Conservation (phyloP, 2,113 vertebrate species). For the Festucalex cinctus region DNA sequence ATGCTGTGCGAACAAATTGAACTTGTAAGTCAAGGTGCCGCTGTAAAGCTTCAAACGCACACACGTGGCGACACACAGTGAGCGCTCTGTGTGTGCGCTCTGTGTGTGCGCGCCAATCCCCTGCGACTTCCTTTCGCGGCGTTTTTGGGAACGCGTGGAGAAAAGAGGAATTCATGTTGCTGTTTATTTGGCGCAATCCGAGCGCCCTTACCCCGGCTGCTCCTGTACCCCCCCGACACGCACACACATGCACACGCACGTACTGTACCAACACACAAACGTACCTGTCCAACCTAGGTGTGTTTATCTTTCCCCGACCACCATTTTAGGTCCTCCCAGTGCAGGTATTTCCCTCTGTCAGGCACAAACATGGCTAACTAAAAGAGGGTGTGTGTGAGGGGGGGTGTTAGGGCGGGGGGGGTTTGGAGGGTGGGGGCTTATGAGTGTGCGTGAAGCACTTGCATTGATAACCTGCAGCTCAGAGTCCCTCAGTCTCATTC, state of each 20-base stretch:
- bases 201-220: constrained; percentile 61
- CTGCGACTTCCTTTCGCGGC: constrained; percentile 68
- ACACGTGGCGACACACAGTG: constrained; percentile 54
- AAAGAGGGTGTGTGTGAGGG: constrained; percentile 2
- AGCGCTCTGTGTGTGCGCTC: constrained; percentile 65
- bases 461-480: constrained; percentile 74
- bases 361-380: constrained; percentile 44
- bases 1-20: neutral
- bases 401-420: no score
- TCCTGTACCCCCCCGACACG: constrained; percentile 64
- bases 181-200: constrained; percentile 76
- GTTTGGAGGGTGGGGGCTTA: no score
- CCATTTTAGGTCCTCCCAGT: constrained; percentile 64
- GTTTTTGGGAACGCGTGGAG: constrained; percentile 70
- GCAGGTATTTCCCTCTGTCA: constrained; percentile 70
- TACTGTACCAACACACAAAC: constrained; percentile 30
- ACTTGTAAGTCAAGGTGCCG: neutral
- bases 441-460: constrained; percentile 62
- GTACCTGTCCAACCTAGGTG: constrained; percentile 65
- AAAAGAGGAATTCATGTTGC: constrained; percentile 77
- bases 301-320: constrained; percentile 75
- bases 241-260: constrained; percentile 40
- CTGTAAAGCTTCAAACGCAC: constrained; percentile 9
- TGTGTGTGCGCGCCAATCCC: constrained; percentile 61
- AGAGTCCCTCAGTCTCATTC: constrained; percentile 63